Evolutionary conservation across 1,140 invertebrate species (phyloP), one percentile per base, ranked within the genome.

Genomic region (Drosophila willistoni): DNA sequence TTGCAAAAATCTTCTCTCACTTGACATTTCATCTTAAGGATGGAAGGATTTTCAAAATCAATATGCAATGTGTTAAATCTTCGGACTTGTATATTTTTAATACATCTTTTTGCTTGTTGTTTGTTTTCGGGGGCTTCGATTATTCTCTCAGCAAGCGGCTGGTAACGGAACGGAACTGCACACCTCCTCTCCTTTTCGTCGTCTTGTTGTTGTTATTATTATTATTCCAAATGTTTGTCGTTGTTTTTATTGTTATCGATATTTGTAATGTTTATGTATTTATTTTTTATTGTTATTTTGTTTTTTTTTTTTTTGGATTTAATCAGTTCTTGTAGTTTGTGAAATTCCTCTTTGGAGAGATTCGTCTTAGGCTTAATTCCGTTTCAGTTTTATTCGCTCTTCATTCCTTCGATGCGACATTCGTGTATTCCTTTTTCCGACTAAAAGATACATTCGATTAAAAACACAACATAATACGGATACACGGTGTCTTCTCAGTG

Each of bases 361-460:
- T 63, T 86, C 68, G 72, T 85, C 78, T 85, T 68, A 86, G 81
- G 82, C 81, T 78, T 79, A 79, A 79, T 34, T 57, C 25, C 34
- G 56, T 57, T 57, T 57, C 14, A 57, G 44, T 22, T 82, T 76
- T 61, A 81, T 79, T 71, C 68, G 59, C 71, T 72, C 79, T 71
- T 71, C 65, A 63, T 60, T 64, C 57, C 54, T 73, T 56, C 65
- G 65, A 22, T 67, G 70, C 77, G 70, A 83, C 84, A 89, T 83
- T 87, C 80, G 79, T 79, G 80, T 89, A 83, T 87, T 87, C 83
- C 83, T 87, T 86, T 82, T 79, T 69, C 79, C 76, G 83, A 87
- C 83, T 87, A 73, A 86, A 86, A 83, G 83, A 86, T 87, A 87
- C 83, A 83, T 80, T 79, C 76, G 83, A 85, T 82, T 78, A 77